Conservation (phyloP, 2,888 invertebrate genomes). For the Emmelina monodactyla region DNA sequence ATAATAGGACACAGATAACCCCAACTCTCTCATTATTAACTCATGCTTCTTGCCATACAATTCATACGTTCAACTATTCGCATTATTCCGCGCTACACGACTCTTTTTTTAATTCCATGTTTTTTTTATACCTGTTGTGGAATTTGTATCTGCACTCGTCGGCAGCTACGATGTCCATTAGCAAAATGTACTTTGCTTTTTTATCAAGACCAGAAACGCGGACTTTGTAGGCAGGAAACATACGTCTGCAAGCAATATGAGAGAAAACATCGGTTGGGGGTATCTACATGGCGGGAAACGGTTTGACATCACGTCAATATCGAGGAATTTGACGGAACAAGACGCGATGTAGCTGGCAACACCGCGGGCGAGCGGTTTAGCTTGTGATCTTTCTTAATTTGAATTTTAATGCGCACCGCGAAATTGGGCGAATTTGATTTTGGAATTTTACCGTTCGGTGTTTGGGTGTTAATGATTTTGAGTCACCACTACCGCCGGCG, state of each 20-base stretch:
- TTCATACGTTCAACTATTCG: conserved; percentile 24
- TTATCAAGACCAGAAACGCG: conserved; percentile 96
- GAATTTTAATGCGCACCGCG: conserved; percentile 15
- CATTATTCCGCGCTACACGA: conserved; percentile 3
- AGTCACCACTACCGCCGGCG: conserved; percentile 9
- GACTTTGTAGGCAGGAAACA: conserved; percentile 98
- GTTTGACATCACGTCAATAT: conserved; percentile 62
- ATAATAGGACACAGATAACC: no score
- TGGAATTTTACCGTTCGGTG: not conserved
- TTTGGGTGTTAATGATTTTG: conserved; percentile 4
- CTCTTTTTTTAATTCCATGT: conserved; percentile 61
- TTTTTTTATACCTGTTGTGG: conserved; percentile 83
- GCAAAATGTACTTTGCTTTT: conserved; percentile 96
- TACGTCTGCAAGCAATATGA: conserved; percentile 83
- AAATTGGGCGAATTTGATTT: conserved; percentile 7
- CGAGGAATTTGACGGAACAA: no score
- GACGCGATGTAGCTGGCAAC: no score
- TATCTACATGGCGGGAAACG: conserved; percentile 55
- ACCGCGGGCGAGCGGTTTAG: conserved; percentile 45
- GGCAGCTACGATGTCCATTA: conserved; percentile 97
- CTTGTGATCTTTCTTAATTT: conserved; percentile 58
- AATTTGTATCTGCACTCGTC: conserved; percentile 96
- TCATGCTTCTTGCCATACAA: conserved; percentile 74
- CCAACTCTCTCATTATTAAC: conserved; percentile 28
- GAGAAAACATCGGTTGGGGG: conserved; percentile 62